These are phyloP conservation scores for Sminthopsis crassicaudata DNA, from an alignment of 2,113 vertebrate genomes.

Conservation along the genomic window DNA sequence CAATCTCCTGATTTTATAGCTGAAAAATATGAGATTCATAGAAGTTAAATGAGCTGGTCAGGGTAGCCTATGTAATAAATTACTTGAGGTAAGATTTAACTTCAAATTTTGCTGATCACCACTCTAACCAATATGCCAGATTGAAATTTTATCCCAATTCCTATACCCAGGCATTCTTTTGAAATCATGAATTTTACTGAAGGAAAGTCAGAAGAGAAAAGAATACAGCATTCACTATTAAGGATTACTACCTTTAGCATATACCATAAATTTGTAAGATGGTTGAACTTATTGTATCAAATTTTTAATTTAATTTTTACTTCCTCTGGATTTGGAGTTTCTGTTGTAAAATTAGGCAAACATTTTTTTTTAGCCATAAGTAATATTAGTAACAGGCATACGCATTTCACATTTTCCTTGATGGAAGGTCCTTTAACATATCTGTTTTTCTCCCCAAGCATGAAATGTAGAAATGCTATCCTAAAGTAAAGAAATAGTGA, in stretches of 20 bases:
- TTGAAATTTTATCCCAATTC: background rate
- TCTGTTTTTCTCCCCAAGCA: background rate
- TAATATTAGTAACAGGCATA: constrained; percentile 23
- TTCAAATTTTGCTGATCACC: background rate
- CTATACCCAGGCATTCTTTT: background rate
- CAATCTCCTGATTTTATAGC: background rate
- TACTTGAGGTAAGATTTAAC: background rate
- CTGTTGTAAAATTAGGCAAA: constrained; percentile 48
- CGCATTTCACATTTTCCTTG: constrained; percentile 16
- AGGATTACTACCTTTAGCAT: background rate
- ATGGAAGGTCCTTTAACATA: constrained; percentile 16
- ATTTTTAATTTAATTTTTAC: constrained; percentile 5
- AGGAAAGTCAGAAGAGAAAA: background rate
- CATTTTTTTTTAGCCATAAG: background rate
- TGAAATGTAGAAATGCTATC: constrained; percentile 39
- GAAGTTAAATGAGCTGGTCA: background rate
- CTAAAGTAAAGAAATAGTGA: constrained; percentile 25
- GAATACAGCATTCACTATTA: background rate
- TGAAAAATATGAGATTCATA: background rate
- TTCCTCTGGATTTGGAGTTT: constrained; percentile 31
- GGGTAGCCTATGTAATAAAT: background rate
- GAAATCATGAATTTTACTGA: background rate
- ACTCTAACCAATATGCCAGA: background rate
- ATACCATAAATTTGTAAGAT: background rate
- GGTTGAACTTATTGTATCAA: background rate